Evolutionary conservation across 2,113 vertebrate species (phyloP), one percentile per base, ranked within the genome.

Genomic region (Lepus europaeus): DNA sequence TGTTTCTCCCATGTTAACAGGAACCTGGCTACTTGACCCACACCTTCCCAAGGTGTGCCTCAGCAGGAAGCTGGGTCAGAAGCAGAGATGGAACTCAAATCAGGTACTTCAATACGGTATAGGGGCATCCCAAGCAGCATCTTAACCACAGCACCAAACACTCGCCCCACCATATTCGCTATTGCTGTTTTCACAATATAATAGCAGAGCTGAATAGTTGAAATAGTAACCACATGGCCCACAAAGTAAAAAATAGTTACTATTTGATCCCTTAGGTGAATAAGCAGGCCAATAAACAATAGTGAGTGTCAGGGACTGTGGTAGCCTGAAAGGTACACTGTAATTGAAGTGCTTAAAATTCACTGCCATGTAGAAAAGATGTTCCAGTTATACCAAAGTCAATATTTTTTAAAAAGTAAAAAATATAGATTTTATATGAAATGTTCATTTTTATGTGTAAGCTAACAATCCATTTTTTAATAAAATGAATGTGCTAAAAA

Each of bases 361-460:
- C 23, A 63, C 31, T 53, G 56, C 10, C 22, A 61, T 13, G 20
- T 23, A 29, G 22, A 49, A 95, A 69, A 89, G n/a, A 17, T 73
- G 31, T 1, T 20, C 14, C 56, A 68, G 5, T 12, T 72, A 89
- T 84, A 33, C 11, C n/a, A 64, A 73, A 70, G 68, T 64, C 78
- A 77, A 9, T 88, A 88, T 63, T 83, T 77, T 22, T 9, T n/a
- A 59, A 87, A 73, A 68, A n/a, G 5, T 1, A 19, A 25, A 22
- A 94, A 90, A 78, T 82, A 10, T 51, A 82, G 7, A 72, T 72
- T 90, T 93, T 81, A 72, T 31, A 66, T 33, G 31, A 70, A 83
- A 94, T n/a, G 5, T 91, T 92, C 6, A 25, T n/a, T 87, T 39
- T 80, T 61, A 92, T 68, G 22, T 73, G 49, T 70, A 36, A 86